Conservation (phyloP, 1,140 invertebrate genomes). For the Calephelis virginiensis region DNA sequence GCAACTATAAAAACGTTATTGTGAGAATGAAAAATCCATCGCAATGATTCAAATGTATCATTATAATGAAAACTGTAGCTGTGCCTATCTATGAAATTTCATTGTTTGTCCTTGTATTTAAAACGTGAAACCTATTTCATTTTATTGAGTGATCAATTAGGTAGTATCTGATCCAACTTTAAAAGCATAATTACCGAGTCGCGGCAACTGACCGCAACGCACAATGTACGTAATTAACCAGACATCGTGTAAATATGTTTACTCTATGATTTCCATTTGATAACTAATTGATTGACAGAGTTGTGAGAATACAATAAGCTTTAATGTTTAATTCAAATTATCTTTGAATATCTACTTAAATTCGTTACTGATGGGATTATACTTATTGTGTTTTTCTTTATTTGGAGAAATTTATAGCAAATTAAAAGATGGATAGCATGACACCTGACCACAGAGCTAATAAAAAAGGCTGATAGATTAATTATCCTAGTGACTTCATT, state of each 20-base stretch:
- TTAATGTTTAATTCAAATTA: slow-evolving; percentile 2
- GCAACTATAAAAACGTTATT: slow-evolving; percentile 4
- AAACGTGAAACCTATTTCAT: slow-evolving; percentile 1
- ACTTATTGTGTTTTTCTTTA: too few relatives aligned
- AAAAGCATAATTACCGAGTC: slow-evolving; percentile 17
- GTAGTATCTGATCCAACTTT: slow-evolving; percentile 13
- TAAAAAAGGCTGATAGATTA: too few relatives aligned
- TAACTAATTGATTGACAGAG: slow-evolving; percentile 13
- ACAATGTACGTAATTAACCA: slow-evolving; percentile 13
- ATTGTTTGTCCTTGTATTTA: not conserved
- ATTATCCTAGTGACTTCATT: too few relatives aligned
- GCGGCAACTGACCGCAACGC: slow-evolving; percentile 3
- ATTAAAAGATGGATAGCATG: too few relatives aligned
- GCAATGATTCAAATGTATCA: too few relatives aligned
- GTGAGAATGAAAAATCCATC: too few relatives aligned
- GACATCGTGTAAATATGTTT: slow-evolving; percentile 13
- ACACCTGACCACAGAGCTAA: too few relatives aligned
- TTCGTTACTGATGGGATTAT: not conserved
- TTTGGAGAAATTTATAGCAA: too few relatives aligned
- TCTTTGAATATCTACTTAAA: not conserved
- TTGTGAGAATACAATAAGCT: slow-evolving; percentile 15
- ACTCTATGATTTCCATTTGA: slow-evolving; percentile 8
- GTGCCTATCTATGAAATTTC: too few relatives aligned
- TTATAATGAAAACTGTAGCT: too few relatives aligned
- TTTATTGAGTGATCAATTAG: slow-evolving; percentile 13